phyloP scores from a whole-genome alignment of 1,140 invertebrate genomes.

The Eriosoma lanigerum region DNA sequence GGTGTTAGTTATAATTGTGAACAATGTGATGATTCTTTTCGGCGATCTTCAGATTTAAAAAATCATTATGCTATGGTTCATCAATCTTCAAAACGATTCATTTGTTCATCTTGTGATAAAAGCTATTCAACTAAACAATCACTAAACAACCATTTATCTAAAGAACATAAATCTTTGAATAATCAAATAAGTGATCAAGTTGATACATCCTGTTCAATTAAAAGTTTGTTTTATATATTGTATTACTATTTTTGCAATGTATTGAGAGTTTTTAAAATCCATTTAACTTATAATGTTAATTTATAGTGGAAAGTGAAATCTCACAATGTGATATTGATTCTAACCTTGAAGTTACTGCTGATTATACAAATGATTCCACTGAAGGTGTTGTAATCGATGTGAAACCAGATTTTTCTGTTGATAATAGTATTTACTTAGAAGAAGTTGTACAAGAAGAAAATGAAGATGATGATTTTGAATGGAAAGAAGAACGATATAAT shows the following conservation, averaged over 20 bases:
- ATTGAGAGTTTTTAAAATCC: background rate
- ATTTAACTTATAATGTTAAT: background rate
- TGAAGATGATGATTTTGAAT: constrained; percentile 47
- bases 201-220: background rate
- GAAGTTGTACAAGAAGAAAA: constrained; percentile 39
- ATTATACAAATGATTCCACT: constrained; percentile 6
- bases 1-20: constrained; percentile 22
- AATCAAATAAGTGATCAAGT: background rate
- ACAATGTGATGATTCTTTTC: constrained; percentile 11
- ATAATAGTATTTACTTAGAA: constrained; percentile 35
- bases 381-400: constrained; percentile 18
- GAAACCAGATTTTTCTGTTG: constrained; percentile 42
- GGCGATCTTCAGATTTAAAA: constrained; percentile 27
- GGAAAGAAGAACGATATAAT: constrained; percentile 25
- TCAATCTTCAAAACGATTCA: background rate
- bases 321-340: background rate
- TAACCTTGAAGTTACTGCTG: background rate
- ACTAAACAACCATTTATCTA: constrained; percentile 23
- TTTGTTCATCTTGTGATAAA: constrained; percentile 26
- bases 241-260: background rate
- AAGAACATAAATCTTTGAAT: constrained; percentile 15
- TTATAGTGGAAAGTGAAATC: constrained; percentile 21
- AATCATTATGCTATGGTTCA: constrained; percentile 23
- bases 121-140: constrained; percentile 34
- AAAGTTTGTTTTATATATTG: background rate